Evolutionary conservation across 2,113 vertebrate species (phyloP), one percentile per base, ranked within the genome.

Genomic region (Triplophysa siluroides): DNA sequence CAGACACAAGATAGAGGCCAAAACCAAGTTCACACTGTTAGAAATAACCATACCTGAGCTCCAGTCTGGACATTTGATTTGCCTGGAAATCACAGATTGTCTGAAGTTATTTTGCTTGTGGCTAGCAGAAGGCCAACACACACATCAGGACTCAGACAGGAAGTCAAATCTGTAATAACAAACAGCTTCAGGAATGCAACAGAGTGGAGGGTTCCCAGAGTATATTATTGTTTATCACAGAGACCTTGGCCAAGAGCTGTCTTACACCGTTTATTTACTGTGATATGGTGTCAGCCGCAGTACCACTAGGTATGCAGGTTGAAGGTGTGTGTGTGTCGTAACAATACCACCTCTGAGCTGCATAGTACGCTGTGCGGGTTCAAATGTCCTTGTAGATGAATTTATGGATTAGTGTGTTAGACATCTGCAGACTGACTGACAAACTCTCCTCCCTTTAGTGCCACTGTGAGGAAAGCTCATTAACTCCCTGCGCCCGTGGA

Each of bases 391-490:
- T 56, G 50, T 33, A 70, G 26, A 76, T 81, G 33, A 81, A 75
- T 76, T 75, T 72, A 60, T 18, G 72, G 54, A 77, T 60, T 67
- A 60, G 63, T 60, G 24, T 62, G 41, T 66, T 61, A 38, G 62
- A 77, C 45, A 77, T 77, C 24, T 61, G 64, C 75, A 66, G 50
- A 60, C 79, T 26, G 62, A 76, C 79, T 81, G 79, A 81, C 79
- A 81, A 58, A 19, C 26, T 76, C 71, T 76, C 71, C 79, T 80
- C 47, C 72, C 26, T 67, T 69, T 43, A 81, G 70, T 43, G 29
- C 71, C 64, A 75, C 79, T 67, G 62, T 60, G 45, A 67, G 78
- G 38, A 63, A 76, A 76, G 58, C 56, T 79, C 78, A 79, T 79
- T 71, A 79, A 29, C 62, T 77, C 75, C 52, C 75, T 65, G 58